Evolutionary conservation across 1,140 invertebrate species (phyloP).

Genomic region (Diachasma alloeum): DNA sequence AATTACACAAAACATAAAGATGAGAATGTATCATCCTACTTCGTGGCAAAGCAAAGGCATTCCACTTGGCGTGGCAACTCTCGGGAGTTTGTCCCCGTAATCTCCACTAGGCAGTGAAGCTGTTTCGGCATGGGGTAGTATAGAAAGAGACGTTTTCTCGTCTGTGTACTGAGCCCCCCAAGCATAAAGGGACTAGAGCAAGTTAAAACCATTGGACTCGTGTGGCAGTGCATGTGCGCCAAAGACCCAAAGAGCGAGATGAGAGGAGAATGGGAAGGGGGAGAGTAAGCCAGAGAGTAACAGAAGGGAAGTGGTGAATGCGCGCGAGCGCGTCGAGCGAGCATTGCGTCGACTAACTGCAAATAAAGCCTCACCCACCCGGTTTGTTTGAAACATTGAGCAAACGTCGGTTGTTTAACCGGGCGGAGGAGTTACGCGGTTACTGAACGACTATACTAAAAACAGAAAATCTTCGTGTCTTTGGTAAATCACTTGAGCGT

Average conservation of each 20-base stretch:
- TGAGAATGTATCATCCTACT: not conserved
- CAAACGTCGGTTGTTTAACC: constrained; percentile 52
- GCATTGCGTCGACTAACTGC: constrained; percentile 42
- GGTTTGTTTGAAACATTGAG: constrained; percentile 54
- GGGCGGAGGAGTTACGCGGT: constrained; percentile 38
- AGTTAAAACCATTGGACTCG: constrained; percentile 6
- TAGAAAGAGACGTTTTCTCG: not conserved
- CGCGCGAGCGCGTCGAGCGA: constrained; percentile 8
- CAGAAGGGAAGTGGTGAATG: not conserved
- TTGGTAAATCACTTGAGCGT: constrained; percentile 3
- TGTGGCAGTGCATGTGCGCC: not conserved
- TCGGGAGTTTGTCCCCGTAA: not conserved
- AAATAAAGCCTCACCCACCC: constrained; percentile 49
- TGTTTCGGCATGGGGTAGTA: not conserved
- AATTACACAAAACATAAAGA: not conserved
- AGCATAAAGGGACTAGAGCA: not conserved
- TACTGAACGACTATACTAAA: constrained; percentile 31
- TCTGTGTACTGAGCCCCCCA: not conserved
- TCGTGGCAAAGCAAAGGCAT: not conserved
- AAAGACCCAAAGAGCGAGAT: not conserved
- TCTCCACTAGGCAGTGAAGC: not conserved
- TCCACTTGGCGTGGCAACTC: not conserved
- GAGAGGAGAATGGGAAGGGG: not conserved
- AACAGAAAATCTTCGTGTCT: constrained; percentile 20
- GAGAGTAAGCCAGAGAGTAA: not conserved